Conservation (phyloP, 2,888 invertebrate species). For the Lepetodrilus schrolli region DNA sequence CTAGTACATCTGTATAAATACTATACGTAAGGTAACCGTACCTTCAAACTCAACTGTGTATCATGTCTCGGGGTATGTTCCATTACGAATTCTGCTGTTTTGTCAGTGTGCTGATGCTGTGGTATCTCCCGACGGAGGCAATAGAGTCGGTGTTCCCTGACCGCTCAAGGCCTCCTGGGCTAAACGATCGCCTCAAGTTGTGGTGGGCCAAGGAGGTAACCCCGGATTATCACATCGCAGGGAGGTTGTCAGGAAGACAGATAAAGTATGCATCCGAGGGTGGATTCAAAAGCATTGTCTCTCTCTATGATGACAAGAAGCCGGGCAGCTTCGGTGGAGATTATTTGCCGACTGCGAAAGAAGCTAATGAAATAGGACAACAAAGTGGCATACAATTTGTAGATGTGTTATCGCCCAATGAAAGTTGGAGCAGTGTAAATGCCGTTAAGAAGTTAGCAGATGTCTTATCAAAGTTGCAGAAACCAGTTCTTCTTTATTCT, state of each 20-base stretch:
- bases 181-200: constrained; percentile 56
- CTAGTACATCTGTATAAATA: no score
- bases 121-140: constrained; percentile 58
- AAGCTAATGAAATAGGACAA: constrained; percentile 47
- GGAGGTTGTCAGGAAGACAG: constrained; percentile 60
- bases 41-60: no score
- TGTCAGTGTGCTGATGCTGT: no score
- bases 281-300: constrained; percentile 65
- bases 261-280: no score
- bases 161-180: constrained; percentile 48
- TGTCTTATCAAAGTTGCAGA: constrained; percentile 31
- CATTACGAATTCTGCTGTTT: no score
- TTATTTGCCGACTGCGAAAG: constrained; percentile 51
- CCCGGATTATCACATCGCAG: constrained; percentile 60
- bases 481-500: constrained; percentile 57
- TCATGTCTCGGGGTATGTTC: no score
- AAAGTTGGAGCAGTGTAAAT: constrained; percentile 58
- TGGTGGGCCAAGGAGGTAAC: constrained; percentile 71
- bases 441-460: constrained; percentile 54
- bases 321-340: constrained; percentile 55
- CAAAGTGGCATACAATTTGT: constrained; percentile 54
- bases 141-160: constrained; percentile 41
- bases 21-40: no score
- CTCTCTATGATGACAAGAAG: constrained; percentile 42
- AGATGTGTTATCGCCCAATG: constrained; percentile 53